These are phyloP conservation scores for Grammomys dolichurus DNA, from an alignment of 2,113 vertebrate species.

Conservation along the genomic window DNA sequence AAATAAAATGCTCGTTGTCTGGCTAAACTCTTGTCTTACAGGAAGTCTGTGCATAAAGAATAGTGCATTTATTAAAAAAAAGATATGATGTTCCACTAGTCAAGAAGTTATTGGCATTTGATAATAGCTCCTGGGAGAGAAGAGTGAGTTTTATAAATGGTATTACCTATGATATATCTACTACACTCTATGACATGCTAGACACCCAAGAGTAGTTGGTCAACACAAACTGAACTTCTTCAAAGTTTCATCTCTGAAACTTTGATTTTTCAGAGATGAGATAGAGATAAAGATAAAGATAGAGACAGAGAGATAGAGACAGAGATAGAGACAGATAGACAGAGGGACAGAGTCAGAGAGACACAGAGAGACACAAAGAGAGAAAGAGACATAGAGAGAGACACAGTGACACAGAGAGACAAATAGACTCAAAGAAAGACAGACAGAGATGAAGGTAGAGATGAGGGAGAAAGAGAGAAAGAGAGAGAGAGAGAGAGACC, in stretches of 20 bases:
- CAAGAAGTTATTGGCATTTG: not conserved
- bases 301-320: not conserved
- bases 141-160: not conserved
- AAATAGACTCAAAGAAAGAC: too few relatives aligned
- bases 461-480: not conserved
- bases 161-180: not conserved
- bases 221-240: not conserved
- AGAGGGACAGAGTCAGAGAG: too few relatives aligned
- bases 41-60: not conserved
- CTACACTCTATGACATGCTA: not conserved
- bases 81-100: not conserved
- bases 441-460: not conserved
- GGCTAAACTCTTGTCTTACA: not conserved
- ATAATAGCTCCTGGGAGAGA: not conserved
- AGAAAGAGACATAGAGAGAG: too few relatives aligned
- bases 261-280: not conserved
- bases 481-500: not conserved
- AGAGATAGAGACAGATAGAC: not conserved
- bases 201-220: too few relatives aligned
- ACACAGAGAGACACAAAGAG: too few relatives aligned
- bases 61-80: not conserved
- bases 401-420: too few relatives aligned
- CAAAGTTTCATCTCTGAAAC: too few relatives aligned
- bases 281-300: not conserved
- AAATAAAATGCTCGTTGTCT: constrained; percentile 43